Conservation (phyloP, 30 jellyfish, hydroid and myxozoan species). For the Morbakka virulenta region DNA sequence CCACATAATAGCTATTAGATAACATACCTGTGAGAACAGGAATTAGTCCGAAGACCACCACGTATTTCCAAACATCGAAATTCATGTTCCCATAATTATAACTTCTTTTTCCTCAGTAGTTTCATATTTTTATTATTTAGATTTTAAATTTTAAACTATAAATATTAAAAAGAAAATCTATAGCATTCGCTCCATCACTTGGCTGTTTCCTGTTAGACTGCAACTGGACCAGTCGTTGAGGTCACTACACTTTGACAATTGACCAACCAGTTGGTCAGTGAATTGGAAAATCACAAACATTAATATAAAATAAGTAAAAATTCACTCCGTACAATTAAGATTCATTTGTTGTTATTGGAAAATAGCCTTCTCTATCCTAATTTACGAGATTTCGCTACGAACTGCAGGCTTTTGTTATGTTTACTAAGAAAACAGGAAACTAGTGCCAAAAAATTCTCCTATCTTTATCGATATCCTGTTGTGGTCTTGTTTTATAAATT, state of each 20-base stretch:
- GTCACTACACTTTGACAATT: background rate
- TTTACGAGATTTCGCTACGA: too few species aligned
- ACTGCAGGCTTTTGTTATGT: too few species aligned
- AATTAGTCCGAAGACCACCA: background rate
- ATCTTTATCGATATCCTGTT: too few species aligned
- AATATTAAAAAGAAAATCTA: background rate
- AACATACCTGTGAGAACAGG: background rate
- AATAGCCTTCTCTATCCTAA: too few species aligned
- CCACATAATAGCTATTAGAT: background rate
- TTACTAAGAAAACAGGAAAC: too few species aligned
- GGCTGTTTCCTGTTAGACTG: background rate
- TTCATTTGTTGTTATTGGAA: too few species aligned
- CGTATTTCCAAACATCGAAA: background rate
- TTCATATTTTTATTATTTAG: background rate
- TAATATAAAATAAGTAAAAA: too few species aligned
- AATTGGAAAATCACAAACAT: background rate
- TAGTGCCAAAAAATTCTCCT: too few species aligned
- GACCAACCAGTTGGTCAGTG: background rate
- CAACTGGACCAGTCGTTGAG: background rate
- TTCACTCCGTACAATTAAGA: too few species aligned
- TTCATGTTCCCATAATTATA: background rate
- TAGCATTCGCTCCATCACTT: background rate
- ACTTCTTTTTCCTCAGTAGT: background rate
- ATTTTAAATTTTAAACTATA: too few species aligned
- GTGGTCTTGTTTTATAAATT: too few species aligned